These are phyloP conservation scores for Protophormia terraenovae DNA, from an alignment of 2,888 invertebrate genomes.

Conservation along the genomic window DNA sequence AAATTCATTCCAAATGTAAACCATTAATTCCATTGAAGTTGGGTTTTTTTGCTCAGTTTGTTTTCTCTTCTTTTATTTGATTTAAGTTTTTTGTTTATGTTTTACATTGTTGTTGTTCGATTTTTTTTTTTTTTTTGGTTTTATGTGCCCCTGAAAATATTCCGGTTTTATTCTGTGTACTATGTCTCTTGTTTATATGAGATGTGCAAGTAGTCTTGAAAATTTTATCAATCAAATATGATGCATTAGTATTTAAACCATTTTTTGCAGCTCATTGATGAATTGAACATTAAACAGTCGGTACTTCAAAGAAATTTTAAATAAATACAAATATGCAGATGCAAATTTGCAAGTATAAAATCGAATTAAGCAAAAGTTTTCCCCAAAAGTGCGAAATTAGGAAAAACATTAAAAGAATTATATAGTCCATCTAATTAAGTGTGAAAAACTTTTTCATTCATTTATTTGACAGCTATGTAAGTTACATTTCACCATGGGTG, in stretches of 20 bases:
- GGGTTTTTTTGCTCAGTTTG: slow-evolving; percentile 13
- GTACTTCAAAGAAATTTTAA: too few relatives aligned
- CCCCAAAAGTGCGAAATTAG: too few relatives aligned
- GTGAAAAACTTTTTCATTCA: too few relatives aligned
- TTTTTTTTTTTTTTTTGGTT: background rate
- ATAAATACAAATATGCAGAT: too few relatives aligned
- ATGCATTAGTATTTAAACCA: slow-evolving; percentile 1
- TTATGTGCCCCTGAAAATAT: slow-evolving; percentile 76
- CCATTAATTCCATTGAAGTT: slow-evolving; percentile 26
- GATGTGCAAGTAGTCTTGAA: slow-evolving; percentile 46
- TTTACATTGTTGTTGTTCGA: background rate
- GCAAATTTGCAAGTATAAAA: too few relatives aligned
- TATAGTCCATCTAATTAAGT: too few relatives aligned
- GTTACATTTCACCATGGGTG: too few relatives aligned
- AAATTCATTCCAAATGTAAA: background rate
- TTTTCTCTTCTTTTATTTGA: slow-evolving; percentile 55
- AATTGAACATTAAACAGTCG: too few relatives aligned
- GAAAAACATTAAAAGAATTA: too few relatives aligned
- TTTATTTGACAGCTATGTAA: too few relatives aligned
- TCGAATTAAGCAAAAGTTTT: too few relatives aligned
- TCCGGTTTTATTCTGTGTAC: slow-evolving; percentile 73
- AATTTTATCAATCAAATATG: slow-evolving; percentile 67
- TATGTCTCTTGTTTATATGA: background rate
- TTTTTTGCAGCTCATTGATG: background rate
- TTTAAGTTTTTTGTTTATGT: slow-evolving; percentile 68